Conservation (phyloP, 2,113 vertebrate genomes). For the Pithys albifrons region DNA sequence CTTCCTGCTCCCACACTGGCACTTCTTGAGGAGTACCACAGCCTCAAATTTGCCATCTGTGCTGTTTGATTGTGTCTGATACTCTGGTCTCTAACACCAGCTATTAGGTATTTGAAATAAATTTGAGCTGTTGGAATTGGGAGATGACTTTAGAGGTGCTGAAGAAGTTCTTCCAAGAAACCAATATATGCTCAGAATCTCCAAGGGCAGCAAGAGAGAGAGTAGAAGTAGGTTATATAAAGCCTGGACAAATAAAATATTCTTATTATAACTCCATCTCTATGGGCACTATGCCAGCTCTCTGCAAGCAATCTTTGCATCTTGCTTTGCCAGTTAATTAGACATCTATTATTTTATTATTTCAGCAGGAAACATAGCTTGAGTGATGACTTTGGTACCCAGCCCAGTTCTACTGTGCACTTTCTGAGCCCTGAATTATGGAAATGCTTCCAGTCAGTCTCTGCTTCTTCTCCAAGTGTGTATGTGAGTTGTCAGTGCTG, state of each 20-base stretch:
- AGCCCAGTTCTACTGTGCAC: conserved; percentile 25
- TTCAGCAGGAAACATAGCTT: conserved; percentile 39
- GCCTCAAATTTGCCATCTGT: neutral
- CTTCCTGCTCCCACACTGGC: neutral
- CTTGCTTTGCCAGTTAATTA: conserved; percentile 38
- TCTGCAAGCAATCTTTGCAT: conserved; percentile 28
- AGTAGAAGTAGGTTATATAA: conserved; percentile 46
- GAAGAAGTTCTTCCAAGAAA: conserved; percentile 19
- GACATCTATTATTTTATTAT: conserved; percentile 58
- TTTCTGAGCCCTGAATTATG: neutral
- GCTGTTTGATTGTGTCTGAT: neutral
- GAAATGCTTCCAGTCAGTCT: neutral
- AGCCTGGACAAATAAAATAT: conserved; percentile 42
- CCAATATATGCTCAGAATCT: neutral
- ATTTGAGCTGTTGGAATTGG: neutral
- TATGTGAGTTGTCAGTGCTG: neutral
- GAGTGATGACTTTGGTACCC: conserved; percentile 45
- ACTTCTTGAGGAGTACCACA: neutral
- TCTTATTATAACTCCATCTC: conserved; percentile 36
- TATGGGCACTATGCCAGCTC: conserved; percentile 14
- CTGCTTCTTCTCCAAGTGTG: neutral
- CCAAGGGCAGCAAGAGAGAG: neutral
- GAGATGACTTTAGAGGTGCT: neutral
- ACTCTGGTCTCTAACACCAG: neutral
- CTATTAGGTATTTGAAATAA: neutral